These are phyloP conservation scores for Tinea pellionella DNA, from an alignment of 2,888 invertebrate species.

Conservation along the genomic window DNA sequence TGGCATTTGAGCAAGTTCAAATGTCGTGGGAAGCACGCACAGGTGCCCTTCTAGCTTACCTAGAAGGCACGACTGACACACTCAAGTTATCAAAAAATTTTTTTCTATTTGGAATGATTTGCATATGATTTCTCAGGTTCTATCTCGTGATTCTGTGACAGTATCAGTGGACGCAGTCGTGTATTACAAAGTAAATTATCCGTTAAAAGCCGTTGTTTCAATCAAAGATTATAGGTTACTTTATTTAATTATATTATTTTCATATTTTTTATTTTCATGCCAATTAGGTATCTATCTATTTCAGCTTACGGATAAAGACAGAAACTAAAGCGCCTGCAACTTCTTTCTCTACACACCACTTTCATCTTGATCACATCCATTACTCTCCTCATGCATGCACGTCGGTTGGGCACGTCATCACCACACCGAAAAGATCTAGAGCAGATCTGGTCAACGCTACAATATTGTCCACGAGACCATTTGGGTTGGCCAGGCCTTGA, in stretches of 20 bases:
- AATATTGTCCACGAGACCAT: too few relatives aligned
- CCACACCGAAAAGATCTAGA: too few relatives aligned
- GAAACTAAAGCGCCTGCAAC: too few relatives aligned
- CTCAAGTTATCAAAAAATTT: not conserved
- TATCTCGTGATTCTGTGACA: slow-evolving; percentile 80
- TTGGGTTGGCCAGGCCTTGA: too few relatives aligned
- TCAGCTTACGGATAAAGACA: too few relatives aligned
- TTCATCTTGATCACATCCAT: too few relatives aligned
- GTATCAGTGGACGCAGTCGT: slow-evolving; percentile 89
- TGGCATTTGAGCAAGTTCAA: slow-evolving; percentile 13
- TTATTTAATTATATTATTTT: not conserved
- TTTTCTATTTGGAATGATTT: too few relatives aligned
- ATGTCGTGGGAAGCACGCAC: slow-evolving; percentile 15
- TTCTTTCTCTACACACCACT: too few relatives aligned
- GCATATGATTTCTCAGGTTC: slow-evolving; percentile 1
- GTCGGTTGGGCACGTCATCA: too few relatives aligned
- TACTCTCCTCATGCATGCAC: too few relatives aligned
- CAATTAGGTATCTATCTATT: too few relatives aligned
- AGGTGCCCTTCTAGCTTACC: slow-evolving; percentile 1
- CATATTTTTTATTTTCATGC: not conserved
- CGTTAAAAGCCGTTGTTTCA: slow-evolving; percentile 72
- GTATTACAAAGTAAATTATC: slow-evolving; percentile 78
- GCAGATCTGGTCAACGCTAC: too few relatives aligned
- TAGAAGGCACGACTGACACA: not conserved
- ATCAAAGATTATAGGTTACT: slow-evolving; percentile 35